Percentiles rank a stretch among this genome's conserved stretches.
phyloP scores from a whole-genome alignment of 1,140 invertebrate genomes.

The Drosophila miranda region DNA sequence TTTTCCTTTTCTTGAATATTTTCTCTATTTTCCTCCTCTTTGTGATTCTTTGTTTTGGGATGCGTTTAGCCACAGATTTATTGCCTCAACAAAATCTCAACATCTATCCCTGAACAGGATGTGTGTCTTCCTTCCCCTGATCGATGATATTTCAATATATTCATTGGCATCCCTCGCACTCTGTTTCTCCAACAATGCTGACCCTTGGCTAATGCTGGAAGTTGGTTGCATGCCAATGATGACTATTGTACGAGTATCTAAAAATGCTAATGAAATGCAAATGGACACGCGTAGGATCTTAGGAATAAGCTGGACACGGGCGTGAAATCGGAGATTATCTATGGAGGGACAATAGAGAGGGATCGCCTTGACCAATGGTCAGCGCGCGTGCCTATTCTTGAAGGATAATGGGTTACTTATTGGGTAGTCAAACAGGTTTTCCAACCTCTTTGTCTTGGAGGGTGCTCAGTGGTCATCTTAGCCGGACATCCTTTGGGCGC shows the following conservation, averaged over 20 bases:
- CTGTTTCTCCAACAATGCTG: constrained; percentile 46
- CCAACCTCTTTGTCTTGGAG: constrained; percentile 3
- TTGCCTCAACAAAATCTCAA: constrained; percentile 55
- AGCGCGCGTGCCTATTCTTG: constrained; percentile 36
- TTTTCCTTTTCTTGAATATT: constrained; percentile 9
- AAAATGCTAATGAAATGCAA: neutral
- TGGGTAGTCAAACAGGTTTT: constrained; percentile 64
- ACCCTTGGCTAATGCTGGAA: constrained; percentile 34
- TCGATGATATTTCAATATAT: constrained; percentile 69
- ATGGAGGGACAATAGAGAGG: constrained; percentile 24
- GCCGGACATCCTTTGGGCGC: constrained; percentile 40
- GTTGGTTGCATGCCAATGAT: constrained; percentile 14
- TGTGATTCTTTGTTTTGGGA: constrained; percentile 57
- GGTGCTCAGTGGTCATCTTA: constrained; percentile 41
- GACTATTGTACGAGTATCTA: constrained; percentile 11
- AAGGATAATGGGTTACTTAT: constrained; percentile 43
- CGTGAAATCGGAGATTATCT: constrained; percentile 51
- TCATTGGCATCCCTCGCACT: constrained; percentile 39
- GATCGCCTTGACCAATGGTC: constrained; percentile 65
- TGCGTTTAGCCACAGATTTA: constrained; percentile 72
- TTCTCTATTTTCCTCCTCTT: constrained; percentile 52
- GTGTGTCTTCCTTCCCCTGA: constrained; percentile 4
- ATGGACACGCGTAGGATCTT: constrained; percentile 34
- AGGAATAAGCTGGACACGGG: constrained; percentile 27
- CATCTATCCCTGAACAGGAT: constrained; percentile 40